A percentile compares a stretch with the other conserved stretches of the same genome.
Evolutionary conservation across 2,797 vertebrate species (phyloP).

Genomic region (Tympanoctomys barrerae): DNA sequence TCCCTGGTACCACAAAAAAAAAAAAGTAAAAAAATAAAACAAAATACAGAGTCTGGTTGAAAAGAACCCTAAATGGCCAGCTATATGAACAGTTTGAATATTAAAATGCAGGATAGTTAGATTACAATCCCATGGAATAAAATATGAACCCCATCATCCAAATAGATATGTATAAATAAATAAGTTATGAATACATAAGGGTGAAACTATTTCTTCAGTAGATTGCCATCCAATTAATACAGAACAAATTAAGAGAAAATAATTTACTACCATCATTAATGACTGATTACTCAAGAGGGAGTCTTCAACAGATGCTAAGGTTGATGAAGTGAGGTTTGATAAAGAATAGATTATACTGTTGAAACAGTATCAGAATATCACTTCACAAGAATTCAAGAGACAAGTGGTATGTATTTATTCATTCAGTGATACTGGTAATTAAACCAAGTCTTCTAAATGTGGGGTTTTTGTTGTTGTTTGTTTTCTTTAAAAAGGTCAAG

Average conservation of each 20-base stretch:
- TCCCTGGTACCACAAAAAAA: too few relatives aligned
- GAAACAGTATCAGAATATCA: neutral
- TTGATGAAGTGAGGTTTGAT: neutral
- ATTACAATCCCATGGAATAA: neutral
- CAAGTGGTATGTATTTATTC: neutral
- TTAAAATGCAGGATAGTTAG: neutral
- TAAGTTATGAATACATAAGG: neutral
- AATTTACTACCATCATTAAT: slow-evolving; percentile 14
- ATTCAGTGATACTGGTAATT: neutral
- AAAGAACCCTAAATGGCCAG: neutral
- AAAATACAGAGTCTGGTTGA: neutral
- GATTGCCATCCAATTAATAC: neutral
- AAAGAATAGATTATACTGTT: neutral
- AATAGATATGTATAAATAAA: neutral
- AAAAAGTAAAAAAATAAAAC: too few relatives aligned
- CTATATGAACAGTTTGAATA: neutral
- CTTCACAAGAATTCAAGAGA: slow-evolving; percentile 42
- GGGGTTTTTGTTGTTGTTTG: neutral
- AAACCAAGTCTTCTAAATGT: neutral
- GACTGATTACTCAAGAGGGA: neutral
- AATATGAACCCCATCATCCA: neutral
- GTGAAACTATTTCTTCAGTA: neutral
- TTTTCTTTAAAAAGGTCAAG: neutral
- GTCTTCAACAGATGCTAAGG: neutral
- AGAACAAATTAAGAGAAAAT: neutral